phyloP scores from a whole-genome alignment of 2,797 vertebrate species.

The Mormyrops boulengeri region DNA sequence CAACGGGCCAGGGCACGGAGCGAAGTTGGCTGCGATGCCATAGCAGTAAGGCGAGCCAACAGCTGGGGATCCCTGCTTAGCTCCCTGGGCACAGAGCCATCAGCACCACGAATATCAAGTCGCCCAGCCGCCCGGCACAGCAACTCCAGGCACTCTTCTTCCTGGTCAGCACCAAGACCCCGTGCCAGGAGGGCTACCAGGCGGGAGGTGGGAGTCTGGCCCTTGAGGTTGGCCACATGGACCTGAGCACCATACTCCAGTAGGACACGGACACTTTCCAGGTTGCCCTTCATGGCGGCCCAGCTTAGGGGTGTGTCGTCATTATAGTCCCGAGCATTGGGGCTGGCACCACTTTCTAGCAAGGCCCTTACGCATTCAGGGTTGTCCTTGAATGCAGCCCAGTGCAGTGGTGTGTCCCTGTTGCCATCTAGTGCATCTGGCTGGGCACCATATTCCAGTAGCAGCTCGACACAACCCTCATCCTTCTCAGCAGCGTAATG shows the following conservation, averaged over 20 bases:
- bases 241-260: constrained; percentile 87
- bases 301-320: constrained; percentile 91
- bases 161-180: constrained; percentile 82
- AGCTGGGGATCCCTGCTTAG: constrained; percentile 81
- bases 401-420: constrained; percentile 92
- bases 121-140: constrained; percentile 77
- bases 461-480: constrained; percentile 85
- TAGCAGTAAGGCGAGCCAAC: constrained; percentile 71
- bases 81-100: constrained; percentile 80
- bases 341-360: constrained; percentile 79
- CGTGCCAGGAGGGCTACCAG: constrained; percentile 81
- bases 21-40: constrained; percentile 75
- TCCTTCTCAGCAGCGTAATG: constrained; percentile 96
- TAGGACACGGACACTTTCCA: constrained; percentile 85
- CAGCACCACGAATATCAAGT: constrained; percentile 74
- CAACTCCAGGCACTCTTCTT: constrained; percentile 88
- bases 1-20: constrained; percentile 80
- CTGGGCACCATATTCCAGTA: constrained; percentile 85
- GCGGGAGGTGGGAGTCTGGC: constrained; percentile 85
- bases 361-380: constrained; percentile 81
- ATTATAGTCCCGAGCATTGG: constrained; percentile 87
- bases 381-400: constrained; percentile 95
- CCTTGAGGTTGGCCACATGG: constrained; percentile 84
- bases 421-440: constrained; percentile 87
- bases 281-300: constrained; percentile 95